Conservation (phyloP, 2,797 vertebrate species). For the Nyctalus aviator region DNA sequence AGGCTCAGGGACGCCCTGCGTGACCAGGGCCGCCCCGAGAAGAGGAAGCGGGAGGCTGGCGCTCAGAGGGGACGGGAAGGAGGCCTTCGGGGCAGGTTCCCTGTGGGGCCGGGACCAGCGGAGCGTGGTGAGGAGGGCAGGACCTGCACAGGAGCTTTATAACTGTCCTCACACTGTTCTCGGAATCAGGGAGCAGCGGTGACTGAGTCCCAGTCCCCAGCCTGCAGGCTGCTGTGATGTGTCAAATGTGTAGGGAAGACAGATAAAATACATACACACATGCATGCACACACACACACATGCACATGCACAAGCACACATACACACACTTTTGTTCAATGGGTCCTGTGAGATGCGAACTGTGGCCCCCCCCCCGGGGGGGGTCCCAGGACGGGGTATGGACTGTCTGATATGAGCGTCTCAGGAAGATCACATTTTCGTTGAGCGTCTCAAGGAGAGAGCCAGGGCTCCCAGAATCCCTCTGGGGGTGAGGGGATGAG, state of each 20-base stretch:
- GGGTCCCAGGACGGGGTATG: not conserved
- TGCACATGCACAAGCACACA: too few relatives aligned
- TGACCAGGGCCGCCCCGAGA: not conserved
- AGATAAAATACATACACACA: rapidly evolving
- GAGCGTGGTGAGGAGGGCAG: not conserved
- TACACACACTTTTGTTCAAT: not conserved
- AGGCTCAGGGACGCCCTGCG: not conserved
- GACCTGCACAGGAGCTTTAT: too few relatives aligned
- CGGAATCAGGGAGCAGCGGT: not conserved
- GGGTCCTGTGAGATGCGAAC: not conserved
- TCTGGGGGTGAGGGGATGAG: rapidly evolving
- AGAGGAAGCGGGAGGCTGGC: not conserved
- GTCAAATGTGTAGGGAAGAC: not conserved
- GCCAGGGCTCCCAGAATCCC: not conserved
- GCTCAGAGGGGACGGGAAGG: not conserved
- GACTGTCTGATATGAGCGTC: not conserved
- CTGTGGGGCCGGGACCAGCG: rapidly evolving
- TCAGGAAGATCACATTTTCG: not conserved
- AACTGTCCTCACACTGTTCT: not conserved
- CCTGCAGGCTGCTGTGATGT: not conserved
- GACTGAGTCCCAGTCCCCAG: not conserved
- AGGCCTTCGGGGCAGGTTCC: not conserved
- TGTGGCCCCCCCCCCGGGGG: too few relatives aligned
- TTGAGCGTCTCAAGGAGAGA: not conserved
- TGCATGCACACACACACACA: too few relatives aligned